Percentiles rank a stretch among this genome's conserved stretches.
Conservation (phyloP, 2,888 invertebrate genomes). For the Melinopterus prodromus region DNA sequence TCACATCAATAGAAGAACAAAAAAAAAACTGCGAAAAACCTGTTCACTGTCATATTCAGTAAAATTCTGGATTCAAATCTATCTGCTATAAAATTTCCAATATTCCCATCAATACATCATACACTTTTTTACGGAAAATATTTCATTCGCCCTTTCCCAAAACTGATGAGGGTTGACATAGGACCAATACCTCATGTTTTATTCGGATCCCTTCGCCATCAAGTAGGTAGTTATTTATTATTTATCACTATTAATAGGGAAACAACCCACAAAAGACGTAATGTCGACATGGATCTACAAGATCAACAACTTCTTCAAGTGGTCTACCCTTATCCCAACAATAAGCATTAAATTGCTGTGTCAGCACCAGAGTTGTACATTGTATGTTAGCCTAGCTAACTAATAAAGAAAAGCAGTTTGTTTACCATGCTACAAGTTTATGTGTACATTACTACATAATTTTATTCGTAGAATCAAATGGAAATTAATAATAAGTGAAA, state of each 20-base stretch:
- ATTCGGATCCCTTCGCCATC: neutral
- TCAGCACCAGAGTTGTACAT: slow-evolving; percentile 23
- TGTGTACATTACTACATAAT: too few relatives aligned
- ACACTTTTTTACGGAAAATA: neutral
- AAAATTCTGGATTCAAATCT: neutral
- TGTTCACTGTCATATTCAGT: neutral
- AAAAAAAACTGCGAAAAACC: too few relatives aligned
- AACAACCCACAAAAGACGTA: neutral
- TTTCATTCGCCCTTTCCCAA: neutral
- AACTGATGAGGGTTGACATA: neutral
- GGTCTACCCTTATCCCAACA: neutral
- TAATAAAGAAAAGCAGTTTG: slow-evolving; percentile 11
- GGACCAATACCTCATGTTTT: neutral
- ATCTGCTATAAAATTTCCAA: neutral
- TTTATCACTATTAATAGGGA: neutral
- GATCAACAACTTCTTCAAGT: too few relatives aligned
- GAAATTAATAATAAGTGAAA: neutral
- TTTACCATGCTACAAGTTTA: too few relatives aligned
- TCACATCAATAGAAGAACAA: too few relatives aligned
- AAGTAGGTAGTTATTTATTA: neutral
- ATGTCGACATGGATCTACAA: too few relatives aligned
- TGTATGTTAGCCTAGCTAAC: slow-evolving; percentile 18
- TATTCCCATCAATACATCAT: neutral
- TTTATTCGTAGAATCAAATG: too few relatives aligned
- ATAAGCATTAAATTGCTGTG: neutral